Conservation (phyloP, 2,888 invertebrate genomes). For the Spilosoma lubricipeda region DNA sequence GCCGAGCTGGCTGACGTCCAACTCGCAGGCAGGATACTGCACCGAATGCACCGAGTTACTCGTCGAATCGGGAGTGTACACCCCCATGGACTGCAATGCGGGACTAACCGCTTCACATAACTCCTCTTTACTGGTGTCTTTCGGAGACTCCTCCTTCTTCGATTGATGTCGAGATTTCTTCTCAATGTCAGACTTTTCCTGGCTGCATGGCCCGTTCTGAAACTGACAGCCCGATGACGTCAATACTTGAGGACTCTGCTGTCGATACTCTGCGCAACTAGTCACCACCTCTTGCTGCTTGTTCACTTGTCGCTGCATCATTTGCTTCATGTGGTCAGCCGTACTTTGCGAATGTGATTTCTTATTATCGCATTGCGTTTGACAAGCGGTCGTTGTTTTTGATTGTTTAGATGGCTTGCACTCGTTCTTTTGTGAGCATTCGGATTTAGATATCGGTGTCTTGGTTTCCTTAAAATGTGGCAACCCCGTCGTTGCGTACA, state of each 20-base stretch:
- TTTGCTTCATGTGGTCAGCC: slow-evolving; percentile 78
- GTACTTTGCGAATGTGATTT: slow-evolving; percentile 68
- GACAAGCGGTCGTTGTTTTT: slow-evolving; percentile 79
- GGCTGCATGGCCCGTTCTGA: slow-evolving; percentile 74
- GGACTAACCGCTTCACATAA: slow-evolving; percentile 82
- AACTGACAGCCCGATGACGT: slow-evolving; percentile 74
- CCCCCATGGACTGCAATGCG: slow-evolving; percentile 93
- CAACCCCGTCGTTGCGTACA: slow-evolving; percentile 75
- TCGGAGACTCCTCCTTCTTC: slow-evolving; percentile 79
- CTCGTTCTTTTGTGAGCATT: slow-evolving; percentile 77
- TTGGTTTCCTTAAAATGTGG: slow-evolving; percentile 82
- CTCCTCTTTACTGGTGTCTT: slow-evolving; percentile 77
- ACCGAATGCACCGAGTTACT: slow-evolving; percentile 94
- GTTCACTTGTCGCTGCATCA: slow-evolving; percentile 77
- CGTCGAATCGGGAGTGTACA: slow-evolving; percentile 94
- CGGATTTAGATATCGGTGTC: slow-evolving; percentile 71
- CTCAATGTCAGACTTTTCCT: slow-evolving; percentile 78
- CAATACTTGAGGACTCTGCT: slow-evolving; percentile 74
- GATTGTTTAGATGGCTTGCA: slow-evolving; percentile 80
- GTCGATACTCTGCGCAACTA: slow-evolving; percentile 76
- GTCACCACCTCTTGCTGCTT: slow-evolving; percentile 74
- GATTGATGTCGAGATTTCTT: slow-evolving; percentile 74
- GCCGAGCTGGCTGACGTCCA: slow-evolving; percentile 94
- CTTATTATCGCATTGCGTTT: slow-evolving; percentile 80
- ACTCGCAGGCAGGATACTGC: slow-evolving; percentile 92